Base-by-base conservation (phyloP, 2,113 vertebrate genomes). In the Rhizomys pruinosus region DNA sequence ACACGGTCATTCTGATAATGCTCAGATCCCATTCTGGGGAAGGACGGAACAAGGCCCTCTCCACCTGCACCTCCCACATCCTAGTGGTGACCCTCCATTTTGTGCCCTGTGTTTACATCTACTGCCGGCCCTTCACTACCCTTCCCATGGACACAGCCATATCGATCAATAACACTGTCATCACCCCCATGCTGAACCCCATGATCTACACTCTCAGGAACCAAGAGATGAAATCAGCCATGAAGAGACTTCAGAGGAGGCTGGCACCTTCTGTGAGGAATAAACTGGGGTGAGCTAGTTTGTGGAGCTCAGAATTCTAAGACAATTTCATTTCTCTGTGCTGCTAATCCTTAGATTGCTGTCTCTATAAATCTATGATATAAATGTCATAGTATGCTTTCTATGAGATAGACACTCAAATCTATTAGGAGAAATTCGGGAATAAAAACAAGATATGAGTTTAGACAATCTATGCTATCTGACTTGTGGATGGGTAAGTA, bases 181-280 rank as follows among this genome's bases (percentile, higher is more conserved):
- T 97, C 81, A 97, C 96, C 1, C 96, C 97, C 29, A 93, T 95
- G 96, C 73, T 97, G 44, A 97, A 97, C 74, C 97, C 97, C 9
- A 27, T 96, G 57, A 97, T 97, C 87, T 97, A 97, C 15, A 94
- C 96, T 1, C 93, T 97, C 64, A 97, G 95, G 68, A 97, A 97
- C 69, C 73, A 96, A 29, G 95, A 97, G 74, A 93, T 97, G 94
- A 96, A 96, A 89, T 71, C 95, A 19, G 91, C 97, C 89, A 95
- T 97, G 94, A 93, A 37, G 81, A 95, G 93, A 87, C 87, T 97
- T 39, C 74, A 77, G 69, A 94, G 87, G 29, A 91, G 82, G 29
- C 93, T 97, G 23, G 78, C 78, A 23, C 71, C 88, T 72, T 77
- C 88, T 19, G 47, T 90, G 63, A 76, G 47, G 59, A 80, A 47